Evolutionary conservation across 2,113 vertebrate species (phyloP), one percentile per base, ranked within the genome.

Genomic region (Hippocampus abdominalis): DNA sequence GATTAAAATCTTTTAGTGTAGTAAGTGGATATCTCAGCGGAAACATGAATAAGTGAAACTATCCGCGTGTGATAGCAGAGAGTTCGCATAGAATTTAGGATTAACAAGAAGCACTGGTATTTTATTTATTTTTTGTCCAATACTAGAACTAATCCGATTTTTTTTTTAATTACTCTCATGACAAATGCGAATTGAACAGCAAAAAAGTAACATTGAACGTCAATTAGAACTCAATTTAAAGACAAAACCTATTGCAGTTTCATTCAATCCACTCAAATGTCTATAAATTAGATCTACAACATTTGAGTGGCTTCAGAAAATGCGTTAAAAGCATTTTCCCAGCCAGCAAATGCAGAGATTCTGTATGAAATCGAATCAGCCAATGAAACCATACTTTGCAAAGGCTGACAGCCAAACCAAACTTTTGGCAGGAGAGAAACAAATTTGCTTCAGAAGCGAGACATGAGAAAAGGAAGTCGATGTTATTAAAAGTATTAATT

Each of bases 391-490:
- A 36, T 25, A 16, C 10, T 42, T 64, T 56, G 48, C 18, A 21
- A 51, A 46, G 62, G 75, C 67, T 71, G 71, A 59, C 29, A 68
- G 64, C 68, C 70, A 82, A 70, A 84, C 49, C 57, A 70, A 75
- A 72, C 48, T 51, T 39, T 78, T 73, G 32, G 46, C 20, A 64
- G 48, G 23, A 56, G 65, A 69, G 12, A 65, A 70, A 68, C 27
- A 63, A 64, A 46, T 57, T 27, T 49, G 48, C 61, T 78, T 78
- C 64, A 32, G 54, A 82, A 53, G 66, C 62, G 73, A 66, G 44
- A 70, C 71, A 70, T 73, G 93, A 91, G 90, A 92, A 93, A 94
- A 92, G 88, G 90, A 94, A 93, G 91, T 94, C 93, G 32, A 79
- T 87, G 77, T 66, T 75, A 83, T 65, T 80, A 73, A 86, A 86